Base-by-base conservation (phyloP, 2,888 invertebrate species). In the Nowickia ferox region DNA sequence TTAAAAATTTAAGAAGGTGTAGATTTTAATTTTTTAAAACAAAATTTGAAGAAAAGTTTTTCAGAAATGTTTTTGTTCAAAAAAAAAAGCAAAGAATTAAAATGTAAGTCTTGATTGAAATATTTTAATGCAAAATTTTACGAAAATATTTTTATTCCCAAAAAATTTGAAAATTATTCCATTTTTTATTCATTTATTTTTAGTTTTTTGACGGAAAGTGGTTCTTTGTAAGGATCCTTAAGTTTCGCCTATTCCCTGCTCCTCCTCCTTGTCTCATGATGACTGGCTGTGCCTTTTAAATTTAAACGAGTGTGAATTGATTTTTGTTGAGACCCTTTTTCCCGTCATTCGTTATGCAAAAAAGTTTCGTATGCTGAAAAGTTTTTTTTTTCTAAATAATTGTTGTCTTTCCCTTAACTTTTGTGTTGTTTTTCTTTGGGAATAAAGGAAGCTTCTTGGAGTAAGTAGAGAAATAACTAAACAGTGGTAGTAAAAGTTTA, bases 231-330 rank as follows among this genome's bases (percentile, higher is more conserved):
- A 40, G 72, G 30, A 13, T 48, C 15, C 42, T 59, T 1, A 3
- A 9, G 10, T 8, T 68, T 61, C 61, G 19, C 8, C n/a, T 46
- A 53, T 44, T 71, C 6, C 4, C 30, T 15, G 0, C 15, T 30
- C 8, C 46, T 15, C 0, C 17, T 30, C 4, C 15, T 38, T 9
- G 9, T 3, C 13, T 59, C 63, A 13, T 66, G 63, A 71, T 75
- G 68, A 78, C 75, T 75, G 69, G 51, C 75, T 76, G 42, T 66
- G 65, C 68, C 75, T 76, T 19, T 63, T 78, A 82, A 68, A 71
- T 81, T 76, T 72, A 81, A 86, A 89, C 88, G 89, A 90, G 91
- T 90, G 90, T 89, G 90, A 90, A 91, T 91, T 90, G 90, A 90
- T 91, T 88, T 78, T 87, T 76, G 84, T 86, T 30, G 44, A 57